Conservation (phyloP, 2,797 vertebrate genomes). For the Manis crassicaudata region DNA sequence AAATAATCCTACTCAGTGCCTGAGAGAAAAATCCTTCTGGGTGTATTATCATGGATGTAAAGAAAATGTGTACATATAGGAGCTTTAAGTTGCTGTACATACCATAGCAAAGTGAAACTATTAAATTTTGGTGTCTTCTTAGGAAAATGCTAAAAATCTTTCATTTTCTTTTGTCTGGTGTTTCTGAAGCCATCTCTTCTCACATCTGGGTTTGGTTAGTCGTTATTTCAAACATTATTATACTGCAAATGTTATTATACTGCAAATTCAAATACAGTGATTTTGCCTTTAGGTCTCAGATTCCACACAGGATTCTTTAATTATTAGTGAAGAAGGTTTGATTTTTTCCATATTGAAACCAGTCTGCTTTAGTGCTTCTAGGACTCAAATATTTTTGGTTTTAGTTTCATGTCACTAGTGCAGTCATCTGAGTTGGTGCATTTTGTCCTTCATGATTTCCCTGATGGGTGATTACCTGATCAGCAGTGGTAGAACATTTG, state of each 20-base stretch:
- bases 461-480: slow-evolving; percentile 12
- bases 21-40: background rate
- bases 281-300: slow-evolving; percentile 69
- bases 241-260: slow-evolving; percentile 69
- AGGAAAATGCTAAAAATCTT: slow-evolving; percentile 46
- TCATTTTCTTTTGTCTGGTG: slow-evolving; percentile 66
- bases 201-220: slow-evolving; percentile 77
- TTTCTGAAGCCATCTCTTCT: slow-evolving; percentile 57
- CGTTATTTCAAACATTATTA: slow-evolving; percentile 76
- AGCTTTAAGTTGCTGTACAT: background rate
- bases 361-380: slow-evolving; percentile 44
- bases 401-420: slow-evolving; percentile 60
- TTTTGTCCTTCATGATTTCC: slow-evolving; percentile 44
- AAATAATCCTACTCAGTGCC: background rate
- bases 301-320: slow-evolving; percentile 73
- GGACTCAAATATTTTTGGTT: slow-evolving; percentile 55
- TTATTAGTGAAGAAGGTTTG: slow-evolving; percentile 62
- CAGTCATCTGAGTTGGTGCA: slow-evolving; percentile 25
- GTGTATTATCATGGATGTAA: background rate
- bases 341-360: slow-evolving; percentile 66
- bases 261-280: slow-evolving; percentile 69
- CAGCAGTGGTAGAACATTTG: background rate
- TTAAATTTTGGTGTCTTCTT: slow-evolving; percentile 45
- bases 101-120: background rate
- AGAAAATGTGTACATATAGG: background rate